Base-by-base conservation (phyloP, 2,113 vertebrate genomes). In the Corydoras sp. region DNA sequence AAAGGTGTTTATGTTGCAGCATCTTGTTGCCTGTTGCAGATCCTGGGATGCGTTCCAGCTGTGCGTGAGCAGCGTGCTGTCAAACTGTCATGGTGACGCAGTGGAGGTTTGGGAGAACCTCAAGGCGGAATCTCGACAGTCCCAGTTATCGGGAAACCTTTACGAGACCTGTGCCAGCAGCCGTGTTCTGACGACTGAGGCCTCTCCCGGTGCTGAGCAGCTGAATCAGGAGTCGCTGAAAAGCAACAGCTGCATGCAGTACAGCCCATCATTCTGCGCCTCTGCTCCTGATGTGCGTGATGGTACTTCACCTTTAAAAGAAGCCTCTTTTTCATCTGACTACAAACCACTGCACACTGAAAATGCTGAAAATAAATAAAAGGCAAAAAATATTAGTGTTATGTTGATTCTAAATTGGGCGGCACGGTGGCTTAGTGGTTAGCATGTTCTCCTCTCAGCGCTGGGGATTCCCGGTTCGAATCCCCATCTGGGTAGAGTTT, bases 11-110 rank as follows among this genome's bases (percentile, higher is more conserved):
- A 43, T 43, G 35, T 43, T 43, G 35, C 10, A 65, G n/a, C 7
- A 9, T 71, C 62, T 73, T 30, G 65, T 58, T 3, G 1, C 13
- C 54, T 56, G 69, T 76, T 74, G 48, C 84, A 98, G 96, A 82
- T 95, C 93, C 79, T 97, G 96, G 96, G 93, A 96, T 9, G 90
- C 92, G 0, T 98, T 98, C 82, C 94, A 98, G 0, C 70, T 83
- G 69, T 98, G 96, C 11, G 93, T 92, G 75, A 94, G 86, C 9
- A 78, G 80, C 4, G 93, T 94, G 30, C 82, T 98, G 55, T 89
- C 84, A 0, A 86, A 88, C 31, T 98, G 95, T 79, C 94, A 92
- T 0, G 91, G 93, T 69, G 93, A 96, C 49, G 91, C 93, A 0
- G 91, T 93, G 0, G 87, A 92, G 0, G 89, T 95, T 53, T 98